Evolutionary conservation across 2,888 invertebrate genomes (phyloP), one percentile per base, ranked within the genome.

Genomic region (Branchellion lobata): DNA sequence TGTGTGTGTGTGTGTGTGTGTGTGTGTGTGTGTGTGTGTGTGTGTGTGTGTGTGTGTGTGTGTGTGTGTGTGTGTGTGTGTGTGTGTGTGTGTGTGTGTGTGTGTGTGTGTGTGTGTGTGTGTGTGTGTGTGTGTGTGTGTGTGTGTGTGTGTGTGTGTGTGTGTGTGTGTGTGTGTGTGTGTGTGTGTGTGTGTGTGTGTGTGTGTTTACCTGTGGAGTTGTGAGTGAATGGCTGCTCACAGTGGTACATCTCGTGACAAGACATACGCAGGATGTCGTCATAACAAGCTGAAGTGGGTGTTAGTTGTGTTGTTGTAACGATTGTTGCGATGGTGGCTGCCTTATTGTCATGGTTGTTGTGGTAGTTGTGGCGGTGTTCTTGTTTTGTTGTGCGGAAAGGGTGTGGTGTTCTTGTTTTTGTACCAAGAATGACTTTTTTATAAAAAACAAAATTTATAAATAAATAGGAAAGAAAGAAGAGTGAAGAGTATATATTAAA

Each of bases 161-260:
- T 14, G 61, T 57, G 3, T 5, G 21, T 5, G 5, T 57, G 24
- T 18, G 21, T 8, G 21, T 24, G 61, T 14, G n/a, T 5, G 61
- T 5, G 21, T 24, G 24, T n/a, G n/a, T n/a, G n/a, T n/a, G n/a
- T n/a, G n/a, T n/a, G 24, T 57, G 61, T 8, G 21, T 18, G 5
- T n/a, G 21, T 57, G 21, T n/a, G 21, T 57, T 57, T 18, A 57
- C 61, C 61, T 14, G 61, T 57, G 3, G 61, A 57, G 61, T 57
- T 57, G 24, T 18, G 21, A 5, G 21, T 24, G 61, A 57, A 24
- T 5, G 61, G 61, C 3, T 24, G 24, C 21, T 57, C 21, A n/a
- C 61, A 57, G 21, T 57, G 61, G 61, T 57, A 57, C 61, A 57
- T 57, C 3, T 57, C 61, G 3, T 57, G 61, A 24, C 61, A 57